Evolutionary conservation across 37 sponge, comb jelly and placozoan genomes (phyloP).

Genomic region (Aplysina aerophoba): DNA sequence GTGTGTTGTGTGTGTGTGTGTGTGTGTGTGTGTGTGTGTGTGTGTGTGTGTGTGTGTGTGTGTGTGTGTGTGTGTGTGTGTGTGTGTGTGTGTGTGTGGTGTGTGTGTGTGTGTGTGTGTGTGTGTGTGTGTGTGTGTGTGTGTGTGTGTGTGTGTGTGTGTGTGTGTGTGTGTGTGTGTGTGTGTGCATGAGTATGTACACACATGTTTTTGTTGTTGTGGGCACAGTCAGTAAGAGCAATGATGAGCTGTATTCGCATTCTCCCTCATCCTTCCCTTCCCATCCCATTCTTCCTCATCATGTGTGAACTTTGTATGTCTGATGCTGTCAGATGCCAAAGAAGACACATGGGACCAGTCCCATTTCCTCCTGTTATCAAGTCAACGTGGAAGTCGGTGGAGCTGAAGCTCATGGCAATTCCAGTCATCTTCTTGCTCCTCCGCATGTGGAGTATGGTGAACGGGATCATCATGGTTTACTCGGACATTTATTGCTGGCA

Average conservation of each 20-base stretch:
- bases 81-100: constrained; percentile 19
- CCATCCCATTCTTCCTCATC: too few species aligned
- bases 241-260: too few species aligned
- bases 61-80: not conserved
- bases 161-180: constrained; percentile 10
- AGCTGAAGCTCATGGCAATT: constrained; percentile 62
- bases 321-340: not conserved
- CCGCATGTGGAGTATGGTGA: constrained; percentile 49
- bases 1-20: too few species aligned
- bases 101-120: constrained; percentile 36
- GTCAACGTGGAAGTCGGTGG: constrained; percentile 36
- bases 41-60: not conserved
- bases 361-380: not conserved
- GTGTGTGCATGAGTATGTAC: too few species aligned
- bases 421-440: constrained; percentile 71
- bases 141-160: constrained; percentile 12
- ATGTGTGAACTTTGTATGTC: too few species aligned
- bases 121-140: constrained; percentile 29
- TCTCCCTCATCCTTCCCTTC: too few species aligned
- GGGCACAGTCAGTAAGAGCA: too few species aligned
- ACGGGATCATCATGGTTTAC: constrained; percentile 33
- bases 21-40: too few species aligned
- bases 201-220: too few species aligned
- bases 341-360: constrained; percentile 3
- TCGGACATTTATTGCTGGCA: not conserved